Base-by-base conservation (phyloP, 2,113 vertebrate species). In the Megalops atlanticus region DNA sequence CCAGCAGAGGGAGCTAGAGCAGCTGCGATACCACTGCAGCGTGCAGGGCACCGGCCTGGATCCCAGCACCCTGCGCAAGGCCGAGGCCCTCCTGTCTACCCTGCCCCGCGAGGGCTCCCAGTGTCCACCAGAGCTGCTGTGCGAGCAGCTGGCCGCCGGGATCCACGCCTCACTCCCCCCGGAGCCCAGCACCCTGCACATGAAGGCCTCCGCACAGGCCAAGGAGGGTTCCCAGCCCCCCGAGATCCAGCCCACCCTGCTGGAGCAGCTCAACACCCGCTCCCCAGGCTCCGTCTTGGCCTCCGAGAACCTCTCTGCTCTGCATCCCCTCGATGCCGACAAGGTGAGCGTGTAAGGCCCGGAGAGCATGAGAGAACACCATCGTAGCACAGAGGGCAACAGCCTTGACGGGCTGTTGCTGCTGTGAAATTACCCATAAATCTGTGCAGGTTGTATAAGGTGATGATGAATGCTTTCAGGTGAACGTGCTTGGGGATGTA, bases 71-170 rank as follows among this genome's bases (percentile, higher is more conserved):
- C 52, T 3, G 24, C 21, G 52, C 18, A 4, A 4, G 24, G 24
- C 18, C n/a, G n/a, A n/a, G n/a, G n/a, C 52, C 36, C 86, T 82
- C 38, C 73, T 85, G 12, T 54, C 41, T 74, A 81, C 88, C 0
- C 74, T 86, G 71, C 83, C 81, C 3, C 86, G 75, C 31, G 82
- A 92, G 81, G 92, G 87, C 73, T 93, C 91, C 0, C 93, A 96
- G 88, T 94, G 92, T 77, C 98, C 97, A 0, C 97, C 96, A 0
- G 98, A 99, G 89, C 84, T 96, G 4, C 81, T 97, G 80, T 94
- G 97, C 79, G 93, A 92, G 80, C 90, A 94, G 40, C 96, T 96
- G 18, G 86, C 41, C 16, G 93, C 88, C 0, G 70, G 92, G 7
- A 95, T 92, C 86, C 0, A 85, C 54, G 79, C 85, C 96, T 27